Evolutionary conservation across 2,888 invertebrate species (phyloP).

Genomic region (Galerucella pusilla): DNA sequence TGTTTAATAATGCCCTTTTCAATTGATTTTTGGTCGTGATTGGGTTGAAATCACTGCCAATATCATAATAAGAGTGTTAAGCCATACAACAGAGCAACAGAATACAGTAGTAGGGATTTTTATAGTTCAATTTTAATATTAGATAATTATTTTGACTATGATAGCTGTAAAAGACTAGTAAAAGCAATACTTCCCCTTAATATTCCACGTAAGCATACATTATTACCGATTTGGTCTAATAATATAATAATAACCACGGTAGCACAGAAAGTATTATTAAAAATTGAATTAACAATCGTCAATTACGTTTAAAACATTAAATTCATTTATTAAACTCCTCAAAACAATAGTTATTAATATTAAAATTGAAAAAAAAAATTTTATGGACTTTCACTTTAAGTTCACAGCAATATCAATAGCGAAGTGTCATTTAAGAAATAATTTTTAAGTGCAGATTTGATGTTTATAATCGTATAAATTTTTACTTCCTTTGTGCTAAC

Average conservation of each 20-base stretch:
- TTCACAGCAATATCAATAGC: background rate
- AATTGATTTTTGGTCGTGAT: no score
- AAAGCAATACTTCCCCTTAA: no score
- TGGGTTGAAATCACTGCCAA: no score
- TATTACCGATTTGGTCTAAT: background rate
- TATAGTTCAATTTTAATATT: no score
- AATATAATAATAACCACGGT: background rate
- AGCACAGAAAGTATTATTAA: background rate
- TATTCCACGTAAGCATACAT: no score
- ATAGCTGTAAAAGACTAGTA: no score
- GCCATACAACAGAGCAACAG: no score
- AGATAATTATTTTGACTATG: no score
- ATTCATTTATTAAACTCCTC: background rate
- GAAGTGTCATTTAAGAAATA: background rate
- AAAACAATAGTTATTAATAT: background rate
- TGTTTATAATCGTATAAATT: background rate
- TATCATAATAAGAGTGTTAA: no score
- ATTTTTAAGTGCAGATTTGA: background rate
- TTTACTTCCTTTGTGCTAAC: background rate
- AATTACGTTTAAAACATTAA: background rate
- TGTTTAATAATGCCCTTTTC: no score
- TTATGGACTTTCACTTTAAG: background rate
- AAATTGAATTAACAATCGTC: background rate
- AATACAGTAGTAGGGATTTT: no score
- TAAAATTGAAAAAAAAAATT: background rate